phyloP scores from a whole-genome alignment of 2,797 vertebrate genomes.

The Champsocephalus esox region DNA sequence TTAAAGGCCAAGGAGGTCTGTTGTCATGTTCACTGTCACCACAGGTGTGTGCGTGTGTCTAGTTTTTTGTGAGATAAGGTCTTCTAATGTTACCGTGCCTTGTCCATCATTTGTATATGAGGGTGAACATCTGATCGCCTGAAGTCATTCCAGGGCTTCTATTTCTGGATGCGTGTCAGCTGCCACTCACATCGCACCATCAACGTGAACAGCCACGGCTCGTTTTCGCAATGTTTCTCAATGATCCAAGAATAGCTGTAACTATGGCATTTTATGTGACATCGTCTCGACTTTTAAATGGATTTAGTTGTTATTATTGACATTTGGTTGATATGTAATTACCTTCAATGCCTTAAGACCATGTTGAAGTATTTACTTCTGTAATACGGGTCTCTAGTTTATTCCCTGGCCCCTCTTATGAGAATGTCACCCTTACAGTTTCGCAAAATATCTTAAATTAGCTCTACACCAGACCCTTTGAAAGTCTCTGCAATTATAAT shows the following conservation, averaged over 20 bases:
- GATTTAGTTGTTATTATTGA: neutral
- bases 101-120: conserved; percentile 58
- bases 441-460: conserved; percentile 30
- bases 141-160: conserved; percentile 64
- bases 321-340: neutral
- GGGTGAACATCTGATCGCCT: conserved; percentile 66
- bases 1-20: conserved; percentile 72
- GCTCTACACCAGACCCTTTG: conserved; percentile 21
- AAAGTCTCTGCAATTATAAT: conserved; percentile 50
- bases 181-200: conserved; percentile 52
- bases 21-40: conserved; percentile 69
- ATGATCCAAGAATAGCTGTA: neutral
- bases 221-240: conserved; percentile 19
- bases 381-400: conserved; percentile 3
- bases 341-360: neutral
- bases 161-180: conserved; percentile 72
- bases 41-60: conserved; percentile 31
- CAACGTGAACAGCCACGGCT: conserved; percentile 36
- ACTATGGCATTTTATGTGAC: neutral
- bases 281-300: neutral
- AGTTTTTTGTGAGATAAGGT: conserved; percentile 42
- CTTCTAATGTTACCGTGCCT: conserved; percentile 63
- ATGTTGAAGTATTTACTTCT: neutral
- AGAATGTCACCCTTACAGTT: neutral
- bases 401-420: conserved; percentile 1